Evolutionary conservation across 2,797 vertebrate species (phyloP), one percentile per base, ranked within the genome.

Genomic region (Rachycentron canadum): DNA sequence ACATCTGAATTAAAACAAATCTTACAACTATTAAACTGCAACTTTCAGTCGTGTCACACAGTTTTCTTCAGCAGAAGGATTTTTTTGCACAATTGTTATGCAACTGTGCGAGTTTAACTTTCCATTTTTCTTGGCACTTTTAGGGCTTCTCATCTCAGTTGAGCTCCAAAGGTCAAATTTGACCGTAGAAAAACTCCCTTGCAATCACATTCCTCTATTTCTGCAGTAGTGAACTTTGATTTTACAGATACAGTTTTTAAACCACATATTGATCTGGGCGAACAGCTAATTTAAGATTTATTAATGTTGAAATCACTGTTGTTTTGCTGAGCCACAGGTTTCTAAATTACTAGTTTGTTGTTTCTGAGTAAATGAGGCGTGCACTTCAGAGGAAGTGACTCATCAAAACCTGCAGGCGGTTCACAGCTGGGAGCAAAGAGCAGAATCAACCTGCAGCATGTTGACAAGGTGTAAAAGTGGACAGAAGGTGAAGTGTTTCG

Each of bases 351-450:
- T 45, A 17, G 53, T 28, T n/a, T 53, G 12, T 2, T 49, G 12
- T 49, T 53, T 38, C 41, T 41, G 19, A 70, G 16, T n/a, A 40
- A 47, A 64, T 28, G 28, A 63, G 25, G 3, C 19, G 43, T 34
- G 13, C 17, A 28, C n/a, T 68, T 74, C 16, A n/a, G 63, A 63
- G 74, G 60, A 79, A 61, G 57, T 63, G 65, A 82, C 45, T 83
- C 34, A 69, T 45, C 2, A 3, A 65, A 28, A 28, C 36, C 16
- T 61, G 16, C 16, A 0, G 60, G 53, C 17, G 61, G 3, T 19
- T 74, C 38, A 34, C 6, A 55, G 53, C 41, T 14, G 63, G 19
- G 26, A 45, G 36, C 19, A 59, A 28, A 73, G 23, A 36, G 23
- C 34, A 43, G 53, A 49, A 5, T 70, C 63, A 69, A 45, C 65